Percentiles rank a stretch among this genome's conserved stretches.
Conservation (phyloP, 1,140 invertebrate genomes). For the Alviniconcha marisindica region DNA sequence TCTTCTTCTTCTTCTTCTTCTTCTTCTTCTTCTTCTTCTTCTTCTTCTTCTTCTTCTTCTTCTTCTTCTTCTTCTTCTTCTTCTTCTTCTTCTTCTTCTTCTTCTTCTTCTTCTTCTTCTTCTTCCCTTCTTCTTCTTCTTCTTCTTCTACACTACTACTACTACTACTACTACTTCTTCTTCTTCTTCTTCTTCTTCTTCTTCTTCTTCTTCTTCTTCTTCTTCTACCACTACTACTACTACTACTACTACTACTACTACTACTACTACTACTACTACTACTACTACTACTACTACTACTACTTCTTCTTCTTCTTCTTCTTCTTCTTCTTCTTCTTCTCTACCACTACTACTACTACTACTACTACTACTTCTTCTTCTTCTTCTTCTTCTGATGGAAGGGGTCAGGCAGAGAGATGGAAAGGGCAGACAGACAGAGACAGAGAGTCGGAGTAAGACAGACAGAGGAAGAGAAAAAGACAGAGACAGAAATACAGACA, state of each 20-base stretch:
- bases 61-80: conserved; percentile 47
- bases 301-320: background rate
- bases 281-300: no score
- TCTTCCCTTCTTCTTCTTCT: conserved; percentile 44
- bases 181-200: conserved; percentile 16
- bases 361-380: background rate
- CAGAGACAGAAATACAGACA: no score
- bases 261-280: no score
- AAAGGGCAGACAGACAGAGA: no score
- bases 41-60: conserved; percentile 33
- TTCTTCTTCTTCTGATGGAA: background rate
- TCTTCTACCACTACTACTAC: background rate
- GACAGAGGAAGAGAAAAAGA: no score
- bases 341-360: background rate
- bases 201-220: conserved; percentile 29
- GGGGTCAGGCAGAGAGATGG: no score
- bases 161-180: conserved; percentile 23
- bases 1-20: conserved; percentile 35
- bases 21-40: conserved; percentile 26
- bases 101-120: background rate
- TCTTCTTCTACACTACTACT: conserved; percentile 40
- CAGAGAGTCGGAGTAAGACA: no score
- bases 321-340: background rate
- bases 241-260: background rate
- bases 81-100: conserved; percentile 43